phyloP scores from a whole-genome alignment of 2,797 vertebrate species.

The Coilia nasus region DNA sequence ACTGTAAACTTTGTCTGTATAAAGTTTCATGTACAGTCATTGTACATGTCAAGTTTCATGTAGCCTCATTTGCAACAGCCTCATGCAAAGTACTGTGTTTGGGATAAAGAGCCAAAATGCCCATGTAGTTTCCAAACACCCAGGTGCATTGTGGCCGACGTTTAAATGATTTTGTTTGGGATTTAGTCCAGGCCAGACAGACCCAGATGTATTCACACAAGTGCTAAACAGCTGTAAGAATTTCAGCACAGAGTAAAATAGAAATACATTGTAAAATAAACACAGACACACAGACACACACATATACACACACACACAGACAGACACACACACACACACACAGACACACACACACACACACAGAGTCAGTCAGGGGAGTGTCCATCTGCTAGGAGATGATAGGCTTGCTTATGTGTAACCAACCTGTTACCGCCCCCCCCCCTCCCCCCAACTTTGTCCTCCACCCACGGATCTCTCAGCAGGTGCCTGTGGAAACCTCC shows the following conservation, averaged over 20 bases:
- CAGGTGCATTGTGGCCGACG: no score
- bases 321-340: not conserved
- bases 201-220: not conserved
- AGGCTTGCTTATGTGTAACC: conserved; percentile 59
- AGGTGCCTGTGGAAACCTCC: conserved; percentile 90
- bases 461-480: conserved; percentile 75
- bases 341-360: not conserved
- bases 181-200: not conserved
- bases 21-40: not conserved
- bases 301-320: not conserved
- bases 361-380: not conserved
- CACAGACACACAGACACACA: no score
- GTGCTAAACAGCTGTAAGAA: not conserved
- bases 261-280: not conserved
- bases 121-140: not conserved
- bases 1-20: not conserved
- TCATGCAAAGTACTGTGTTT: conserved; percentile 39
- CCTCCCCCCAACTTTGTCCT: conserved; percentile 22
- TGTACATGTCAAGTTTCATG: not conserved
- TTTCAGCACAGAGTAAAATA: no score
- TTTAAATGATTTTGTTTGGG: not conserved
- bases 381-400: not conserved
- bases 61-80: conserved; percentile 20
- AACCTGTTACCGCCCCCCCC: conserved; percentile 42
- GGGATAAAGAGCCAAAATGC: not conserved